These are phyloP conservation scores for Tachina lurida DNA, from an alignment of 2,888 invertebrate genomes.

Conservation along the genomic window DNA sequence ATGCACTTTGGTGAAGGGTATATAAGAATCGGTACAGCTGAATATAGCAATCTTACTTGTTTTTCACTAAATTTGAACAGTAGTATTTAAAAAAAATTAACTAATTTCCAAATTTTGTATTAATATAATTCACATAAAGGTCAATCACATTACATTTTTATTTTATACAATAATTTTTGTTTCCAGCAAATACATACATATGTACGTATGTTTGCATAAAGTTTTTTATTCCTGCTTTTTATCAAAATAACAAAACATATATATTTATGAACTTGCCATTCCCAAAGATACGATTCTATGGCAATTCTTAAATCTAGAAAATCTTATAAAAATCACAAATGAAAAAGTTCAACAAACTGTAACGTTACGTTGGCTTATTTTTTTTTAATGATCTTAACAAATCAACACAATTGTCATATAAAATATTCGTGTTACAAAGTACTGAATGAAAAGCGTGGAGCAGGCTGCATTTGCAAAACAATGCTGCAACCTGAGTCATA, in stretches of 20 bases:
- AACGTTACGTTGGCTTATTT: not conserved
- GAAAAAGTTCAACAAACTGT: constrained; percentile 62
- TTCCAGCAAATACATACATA: not conserved
- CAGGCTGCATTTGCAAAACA: constrained; percentile 39
- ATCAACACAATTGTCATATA: constrained; percentile 69
- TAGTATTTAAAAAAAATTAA: too few species aligned
- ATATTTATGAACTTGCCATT: constrained; percentile 40
- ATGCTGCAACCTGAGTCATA: constrained; percentile 77
- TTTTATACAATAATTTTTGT: not conserved
- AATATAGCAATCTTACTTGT: too few species aligned
- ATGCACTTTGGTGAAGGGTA: too few species aligned
- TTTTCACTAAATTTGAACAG: too few species aligned
- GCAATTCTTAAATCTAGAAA: not conserved
- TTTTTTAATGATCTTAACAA: constrained; percentile 61
- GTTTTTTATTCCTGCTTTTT: not conserved
- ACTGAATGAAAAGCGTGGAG: constrained; percentile 30
- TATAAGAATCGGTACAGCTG: too few species aligned
- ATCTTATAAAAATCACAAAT: constrained; percentile 25
- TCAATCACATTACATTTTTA: too few species aligned
- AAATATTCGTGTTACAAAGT: constrained; percentile 41
- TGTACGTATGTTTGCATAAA: too few species aligned
- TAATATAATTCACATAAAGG: too few species aligned
- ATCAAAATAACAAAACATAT: constrained; percentile 25
- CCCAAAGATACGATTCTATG: constrained; percentile 28
- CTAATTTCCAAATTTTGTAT: too few species aligned